Conservation (phyloP, 2,888 invertebrate species). For the Julus scanicus region DNA sequence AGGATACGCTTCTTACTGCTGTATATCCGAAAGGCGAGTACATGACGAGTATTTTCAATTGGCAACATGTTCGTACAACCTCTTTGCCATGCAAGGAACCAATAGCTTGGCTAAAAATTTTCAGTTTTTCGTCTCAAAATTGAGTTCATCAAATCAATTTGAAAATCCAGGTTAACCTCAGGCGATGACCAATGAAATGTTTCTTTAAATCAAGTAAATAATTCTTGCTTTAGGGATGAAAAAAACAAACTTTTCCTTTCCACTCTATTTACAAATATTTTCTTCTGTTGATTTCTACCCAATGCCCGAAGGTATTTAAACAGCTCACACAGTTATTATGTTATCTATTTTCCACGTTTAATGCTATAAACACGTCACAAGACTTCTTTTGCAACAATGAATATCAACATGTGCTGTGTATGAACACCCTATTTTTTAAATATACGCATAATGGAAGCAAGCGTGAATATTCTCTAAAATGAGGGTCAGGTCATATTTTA, state of each 20-base stretch:
- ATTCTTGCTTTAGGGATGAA: constrained; percentile 7
- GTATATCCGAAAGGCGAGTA: background rate
- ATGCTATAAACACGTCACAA: background rate
- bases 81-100: constrained; percentile 15
- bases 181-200: background rate
- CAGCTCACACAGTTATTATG: background rate
- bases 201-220: background rate
- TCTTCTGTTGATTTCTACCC: background rate
- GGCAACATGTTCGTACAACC: background rate
- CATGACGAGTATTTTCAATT: background rate
- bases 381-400: background rate
- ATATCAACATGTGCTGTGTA: no score
- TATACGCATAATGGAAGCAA: no score
- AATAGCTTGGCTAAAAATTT: background rate
- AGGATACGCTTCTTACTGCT: background rate
- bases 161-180: background rate
- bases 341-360: background rate
- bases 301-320: background rate
- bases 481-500: no score
- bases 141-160: constrained; percentile 40
- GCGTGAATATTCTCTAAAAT: no score
- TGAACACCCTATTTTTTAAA: background rate
- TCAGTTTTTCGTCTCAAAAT: background rate
- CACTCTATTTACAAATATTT: background rate
- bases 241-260: background rate